Percentiles rank a stretch among this genome's conserved stretches.
phyloP scores from a whole-genome alignment of 1,140 invertebrate species.

The Drosophila tani region DNA sequence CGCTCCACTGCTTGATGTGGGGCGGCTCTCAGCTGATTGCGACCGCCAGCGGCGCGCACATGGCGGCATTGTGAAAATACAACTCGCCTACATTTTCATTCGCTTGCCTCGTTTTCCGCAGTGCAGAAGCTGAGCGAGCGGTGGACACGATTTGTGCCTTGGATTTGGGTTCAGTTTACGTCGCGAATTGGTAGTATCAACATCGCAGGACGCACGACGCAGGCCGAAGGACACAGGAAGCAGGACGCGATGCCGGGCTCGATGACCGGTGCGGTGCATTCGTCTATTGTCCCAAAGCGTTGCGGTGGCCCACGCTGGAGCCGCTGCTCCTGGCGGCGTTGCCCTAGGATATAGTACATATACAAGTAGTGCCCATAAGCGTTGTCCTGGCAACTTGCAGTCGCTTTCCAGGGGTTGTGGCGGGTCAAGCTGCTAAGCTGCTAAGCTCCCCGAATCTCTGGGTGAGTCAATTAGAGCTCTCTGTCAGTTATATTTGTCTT shows the following conservation, averaged over 20 bases:
- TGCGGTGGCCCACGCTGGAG: slow-evolving; percentile 15
- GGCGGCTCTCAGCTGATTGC: slow-evolving; percentile 66
- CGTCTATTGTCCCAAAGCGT: slow-evolving; percentile 27
- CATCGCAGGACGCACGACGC: slow-evolving; percentile 33
- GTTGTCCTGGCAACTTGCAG: slow-evolving; percentile 60
- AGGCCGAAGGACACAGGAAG: slow-evolving; percentile 24
- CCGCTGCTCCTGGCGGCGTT: slow-evolving; percentile 26
- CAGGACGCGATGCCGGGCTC: slow-evolving; percentile 55
- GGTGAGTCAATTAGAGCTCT: slow-evolving; percentile 32
- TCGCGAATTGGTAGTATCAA: slow-evolving; percentile 58
- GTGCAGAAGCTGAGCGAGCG: slow-evolving; percentile 44
- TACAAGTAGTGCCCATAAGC: slow-evolving; percentile 4
- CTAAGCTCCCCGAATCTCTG: slow-evolving; percentile 12
- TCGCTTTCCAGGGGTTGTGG: slow-evolving; percentile 4
- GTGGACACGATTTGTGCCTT: slow-evolving; percentile 11
- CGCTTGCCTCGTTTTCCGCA: slow-evolving; percentile 59
- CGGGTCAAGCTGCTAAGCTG: slow-evolving; percentile 2
- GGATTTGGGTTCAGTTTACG: slow-evolving; percentile 53
- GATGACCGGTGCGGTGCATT: slow-evolving; percentile 47
- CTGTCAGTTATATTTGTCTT: slow-evolving; percentile 13
- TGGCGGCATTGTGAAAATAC: slow-evolving; percentile 56
- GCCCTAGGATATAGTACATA: slow-evolving; percentile 11
- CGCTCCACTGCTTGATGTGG: slow-evolving; percentile 17
- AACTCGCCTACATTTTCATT: slow-evolving; percentile 60
- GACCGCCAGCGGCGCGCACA: slow-evolving; percentile 51